These are phyloP conservation scores for Pseudococcus jackbeardsleyi DNA, from an alignment of 2,888 invertebrate genomes.

Conservation along the genomic window DNA sequence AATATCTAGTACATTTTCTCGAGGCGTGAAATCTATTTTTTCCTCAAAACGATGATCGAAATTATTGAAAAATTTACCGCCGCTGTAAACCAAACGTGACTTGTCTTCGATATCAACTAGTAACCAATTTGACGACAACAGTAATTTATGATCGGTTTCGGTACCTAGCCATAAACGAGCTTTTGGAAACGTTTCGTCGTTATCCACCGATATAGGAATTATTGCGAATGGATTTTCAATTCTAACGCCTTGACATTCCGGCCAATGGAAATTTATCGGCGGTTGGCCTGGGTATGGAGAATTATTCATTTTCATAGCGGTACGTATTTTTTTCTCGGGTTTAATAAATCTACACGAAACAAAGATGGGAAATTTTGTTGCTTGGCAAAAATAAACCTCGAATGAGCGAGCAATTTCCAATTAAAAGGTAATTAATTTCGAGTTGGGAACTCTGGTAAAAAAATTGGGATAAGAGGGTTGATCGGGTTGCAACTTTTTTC, in stretches of 20 bases:
- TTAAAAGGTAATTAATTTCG: too few relatives aligned
- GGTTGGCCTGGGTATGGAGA: neutral
- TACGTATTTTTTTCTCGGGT: neutral
- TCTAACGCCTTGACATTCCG: slow-evolving; percentile 27
- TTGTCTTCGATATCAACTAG: slow-evolving; percentile 52
- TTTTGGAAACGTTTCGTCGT: slow-evolving; percentile 2
- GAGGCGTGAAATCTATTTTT: slow-evolving; percentile 29
- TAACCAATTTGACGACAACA: slow-evolving; percentile 24
- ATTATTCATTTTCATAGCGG: neutral
- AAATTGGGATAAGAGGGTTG: too few relatives aligned
- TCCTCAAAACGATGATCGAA: neutral
- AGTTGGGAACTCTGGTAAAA: too few relatives aligned
- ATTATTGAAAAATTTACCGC: slow-evolving; percentile 7
- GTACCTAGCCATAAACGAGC: slow-evolving; percentile 46
- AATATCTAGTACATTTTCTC: slow-evolving; percentile 44
- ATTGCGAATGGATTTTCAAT: slow-evolving; percentile 43
- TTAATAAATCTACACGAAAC: neutral
- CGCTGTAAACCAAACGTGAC: slow-evolving; percentile 32
- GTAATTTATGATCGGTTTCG: slow-evolving; percentile 47
- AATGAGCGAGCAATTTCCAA: neutral
- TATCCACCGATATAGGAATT: slow-evolving; percentile 31
- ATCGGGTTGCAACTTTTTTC: too few relatives aligned
- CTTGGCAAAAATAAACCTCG: neutral
- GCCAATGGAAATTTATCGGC: slow-evolving; percentile 16
- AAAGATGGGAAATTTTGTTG: neutral